Conservation (phyloP, 2,888 invertebrate genomes). For the Amblyteles armatorius region DNA sequence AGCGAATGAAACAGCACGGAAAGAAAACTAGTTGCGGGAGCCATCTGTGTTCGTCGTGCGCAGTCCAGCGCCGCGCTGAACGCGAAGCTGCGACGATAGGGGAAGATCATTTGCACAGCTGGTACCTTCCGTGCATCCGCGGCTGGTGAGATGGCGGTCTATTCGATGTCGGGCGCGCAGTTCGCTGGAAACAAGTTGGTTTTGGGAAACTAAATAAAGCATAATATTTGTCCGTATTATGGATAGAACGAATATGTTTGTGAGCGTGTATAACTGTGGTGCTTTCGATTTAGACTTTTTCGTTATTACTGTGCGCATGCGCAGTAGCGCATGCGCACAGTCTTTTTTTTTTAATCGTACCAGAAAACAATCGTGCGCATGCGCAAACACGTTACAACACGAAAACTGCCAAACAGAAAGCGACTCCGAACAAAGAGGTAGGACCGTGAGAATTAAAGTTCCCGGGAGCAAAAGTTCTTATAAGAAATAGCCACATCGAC, state of each 20-base stretch:
- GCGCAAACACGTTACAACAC: too few relatives aligned
- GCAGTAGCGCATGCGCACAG: too few relatives aligned
- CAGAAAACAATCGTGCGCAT: too few relatives aligned
- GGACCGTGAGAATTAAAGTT: too few relatives aligned
- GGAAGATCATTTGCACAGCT: background rate
- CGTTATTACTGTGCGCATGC: too few relatives aligned
- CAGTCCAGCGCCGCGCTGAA: background rate
- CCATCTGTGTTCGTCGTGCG: constrained; percentile 4
- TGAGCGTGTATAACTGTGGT: too few relatives aligned
- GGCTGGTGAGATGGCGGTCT: background rate
- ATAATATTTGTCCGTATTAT: background rate
- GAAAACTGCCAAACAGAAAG: too few relatives aligned
- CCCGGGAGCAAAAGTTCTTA: background rate
- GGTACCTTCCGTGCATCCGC: background rate
- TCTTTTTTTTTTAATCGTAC: too few relatives aligned
- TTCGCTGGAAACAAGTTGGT: background rate
- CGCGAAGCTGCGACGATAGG: background rate
- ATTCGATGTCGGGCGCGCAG: background rate
- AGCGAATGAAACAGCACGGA: background rate
- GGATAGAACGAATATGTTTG: too few relatives aligned
- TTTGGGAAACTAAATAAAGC: background rate
- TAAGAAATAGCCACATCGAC: background rate
- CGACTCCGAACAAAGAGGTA: too few relatives aligned
- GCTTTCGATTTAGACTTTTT: too few relatives aligned
- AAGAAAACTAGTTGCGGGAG: constrained; percentile 6